These are phyloP conservation scores for Telenomus remus DNA, from an alignment of 1,140 invertebrate species.

Conservation along the genomic window DNA sequence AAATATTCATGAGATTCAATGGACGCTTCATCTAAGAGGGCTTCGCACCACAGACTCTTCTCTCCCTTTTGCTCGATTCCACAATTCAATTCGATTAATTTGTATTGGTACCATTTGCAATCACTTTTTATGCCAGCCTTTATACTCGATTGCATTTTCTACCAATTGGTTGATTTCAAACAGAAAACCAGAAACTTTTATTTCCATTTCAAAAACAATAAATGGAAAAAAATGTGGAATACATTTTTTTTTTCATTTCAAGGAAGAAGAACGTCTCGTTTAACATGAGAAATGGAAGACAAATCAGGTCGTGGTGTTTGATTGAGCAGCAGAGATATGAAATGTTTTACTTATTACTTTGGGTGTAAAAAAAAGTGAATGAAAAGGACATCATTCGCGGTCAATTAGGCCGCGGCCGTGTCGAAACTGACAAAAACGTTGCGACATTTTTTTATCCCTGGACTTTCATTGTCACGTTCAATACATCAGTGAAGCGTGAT, in stretches of 20 bases:
- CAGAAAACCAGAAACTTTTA: too few species aligned
- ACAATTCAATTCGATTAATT: slow-evolving; percentile 13
- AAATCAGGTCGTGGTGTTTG: slow-evolving; percentile 7
- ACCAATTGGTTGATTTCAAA: too few species aligned
- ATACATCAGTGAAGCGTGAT: slow-evolving; percentile 16
- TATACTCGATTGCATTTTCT: neutral
- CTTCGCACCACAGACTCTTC: slow-evolving; percentile 4
- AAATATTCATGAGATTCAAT: slow-evolving; percentile 44
- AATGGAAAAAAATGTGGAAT: neutral
- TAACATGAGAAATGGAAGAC: slow-evolving; percentile 1
- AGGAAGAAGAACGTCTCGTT: neutral
- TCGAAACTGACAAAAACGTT: slow-evolving; percentile 27
- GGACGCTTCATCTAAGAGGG: slow-evolving; percentile 11
- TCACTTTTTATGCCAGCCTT: neutral
- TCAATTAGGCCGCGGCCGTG: slow-evolving; percentile 32
- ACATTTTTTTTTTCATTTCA: too few species aligned
- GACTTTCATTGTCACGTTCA: slow-evolving; percentile 47
- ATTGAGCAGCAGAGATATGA: slow-evolving; percentile 3
- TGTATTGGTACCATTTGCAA: neutral
- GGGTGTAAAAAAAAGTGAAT: slow-evolving; percentile 4
- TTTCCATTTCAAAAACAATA: neutral
- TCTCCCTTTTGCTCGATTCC: slow-evolving; percentile 2
- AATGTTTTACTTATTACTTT: slow-evolving; percentile 11
- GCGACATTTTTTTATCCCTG: slow-evolving; percentile 12
- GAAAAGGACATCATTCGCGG: slow-evolving; percentile 21